These are phyloP conservation scores for Congeria kusceri DNA, from an alignment of 2,888 invertebrate genomes.

Conservation along the genomic window DNA sequence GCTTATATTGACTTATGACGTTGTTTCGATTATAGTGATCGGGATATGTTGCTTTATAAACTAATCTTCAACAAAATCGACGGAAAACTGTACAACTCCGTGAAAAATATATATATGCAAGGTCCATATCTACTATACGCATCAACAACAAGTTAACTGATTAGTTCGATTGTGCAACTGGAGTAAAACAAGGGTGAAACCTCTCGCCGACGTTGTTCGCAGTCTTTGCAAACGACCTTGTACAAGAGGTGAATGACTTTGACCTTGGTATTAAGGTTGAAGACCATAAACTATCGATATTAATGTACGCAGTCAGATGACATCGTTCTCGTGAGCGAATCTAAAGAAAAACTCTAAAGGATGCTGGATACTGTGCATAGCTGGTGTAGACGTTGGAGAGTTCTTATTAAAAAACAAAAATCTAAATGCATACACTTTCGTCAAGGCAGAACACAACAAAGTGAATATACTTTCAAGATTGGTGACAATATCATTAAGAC, in stretches of 20 bases:
- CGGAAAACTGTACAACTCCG: slow-evolving; percentile 14
- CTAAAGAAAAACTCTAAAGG: slow-evolving; percentile 28
- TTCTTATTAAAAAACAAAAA: slow-evolving; percentile 35
- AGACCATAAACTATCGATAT: slow-evolving; percentile 17
- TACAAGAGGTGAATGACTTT: slow-evolving; percentile 27
- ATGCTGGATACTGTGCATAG: slow-evolving; percentile 30
- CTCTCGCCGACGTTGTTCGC: slow-evolving; percentile 45
- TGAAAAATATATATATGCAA: slow-evolving; percentile 3
- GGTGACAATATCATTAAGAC: slow-evolving; percentile 1
- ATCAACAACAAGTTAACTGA: slow-evolving; percentile 34
- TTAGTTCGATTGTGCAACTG: slow-evolving; percentile 28
- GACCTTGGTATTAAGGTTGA: slow-evolving; percentile 26
- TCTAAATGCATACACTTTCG: slow-evolving; percentile 17
- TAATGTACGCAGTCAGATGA: slow-evolving; percentile 48
- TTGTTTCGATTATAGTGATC: slow-evolving; percentile 9
- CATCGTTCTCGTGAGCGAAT: slow-evolving; percentile 25
- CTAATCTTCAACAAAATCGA: neutral
- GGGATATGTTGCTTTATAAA: neutral
- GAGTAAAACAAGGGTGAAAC: slow-evolving; percentile 36
- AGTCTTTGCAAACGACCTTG: slow-evolving; percentile 28
- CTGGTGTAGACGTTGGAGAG: slow-evolving; percentile 41
- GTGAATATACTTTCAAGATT: slow-evolving; percentile 1
- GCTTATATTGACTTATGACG: too few relatives aligned
- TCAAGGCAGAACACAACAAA: neutral
- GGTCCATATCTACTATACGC: slow-evolving; percentile 9